phyloP scores from a whole-genome alignment of 2,888 invertebrate species.

The Ophion obscuratus region DNA sequence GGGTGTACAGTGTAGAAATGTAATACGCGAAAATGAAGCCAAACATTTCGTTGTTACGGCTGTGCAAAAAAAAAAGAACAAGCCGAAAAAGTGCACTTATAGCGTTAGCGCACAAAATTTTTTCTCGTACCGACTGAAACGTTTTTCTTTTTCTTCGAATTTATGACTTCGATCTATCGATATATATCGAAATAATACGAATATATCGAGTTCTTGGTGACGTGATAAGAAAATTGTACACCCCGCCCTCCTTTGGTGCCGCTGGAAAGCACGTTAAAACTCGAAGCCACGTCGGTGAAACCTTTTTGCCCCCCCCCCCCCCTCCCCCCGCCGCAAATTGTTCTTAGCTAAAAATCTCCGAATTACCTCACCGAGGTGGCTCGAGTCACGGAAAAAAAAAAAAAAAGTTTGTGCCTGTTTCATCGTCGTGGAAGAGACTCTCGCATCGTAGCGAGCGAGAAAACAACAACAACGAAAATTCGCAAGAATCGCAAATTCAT shows the following conservation, averaged over 20 bases:
- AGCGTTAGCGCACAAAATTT: neutral
- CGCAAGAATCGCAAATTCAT: constrained; percentile 9
- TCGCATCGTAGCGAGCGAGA: neutral
- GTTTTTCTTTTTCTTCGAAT: neutral
- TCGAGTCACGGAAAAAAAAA: neutral
- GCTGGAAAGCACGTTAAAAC: neutral
- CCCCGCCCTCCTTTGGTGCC: neutral
- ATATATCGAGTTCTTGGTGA: neutral
- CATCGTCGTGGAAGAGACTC: neutral
- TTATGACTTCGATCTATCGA: neutral
- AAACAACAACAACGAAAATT: neutral
- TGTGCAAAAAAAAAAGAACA: constrained; percentile 5
- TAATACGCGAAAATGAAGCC: neutral
- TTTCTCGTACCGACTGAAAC: neutral
- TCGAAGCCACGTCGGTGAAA: neutral
- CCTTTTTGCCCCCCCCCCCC: neutral
- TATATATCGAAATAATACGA: neutral
- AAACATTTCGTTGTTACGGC: neutral
- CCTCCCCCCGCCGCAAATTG: neutral
- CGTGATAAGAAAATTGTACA: neutral
- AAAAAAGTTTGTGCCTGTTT: neutral
- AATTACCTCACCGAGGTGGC: neutral
- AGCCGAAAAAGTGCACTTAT: neutral
- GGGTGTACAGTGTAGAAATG: no score
- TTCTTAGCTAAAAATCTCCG: constrained; percentile 2